Conservation (phyloP, 2,888 invertebrate genomes). For the Drosophila mayaguana region DNA sequence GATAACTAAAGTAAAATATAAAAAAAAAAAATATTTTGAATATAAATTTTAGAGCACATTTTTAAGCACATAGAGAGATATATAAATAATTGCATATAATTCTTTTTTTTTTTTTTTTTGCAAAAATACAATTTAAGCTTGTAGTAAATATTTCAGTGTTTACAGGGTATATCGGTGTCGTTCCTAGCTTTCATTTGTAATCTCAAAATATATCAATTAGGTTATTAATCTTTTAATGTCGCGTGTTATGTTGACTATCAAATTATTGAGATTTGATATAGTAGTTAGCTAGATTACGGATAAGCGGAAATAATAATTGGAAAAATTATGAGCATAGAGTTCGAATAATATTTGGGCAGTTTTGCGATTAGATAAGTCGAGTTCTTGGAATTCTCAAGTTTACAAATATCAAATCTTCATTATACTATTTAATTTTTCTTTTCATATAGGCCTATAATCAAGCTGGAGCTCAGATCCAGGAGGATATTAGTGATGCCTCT, state of each 20-base stretch:
- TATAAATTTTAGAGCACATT: too few species aligned
- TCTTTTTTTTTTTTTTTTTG: too few species aligned
- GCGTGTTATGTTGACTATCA: slow-evolving; percentile 22
- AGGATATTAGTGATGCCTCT: slow-evolving; percentile 98
- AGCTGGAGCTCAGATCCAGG: slow-evolving; percentile 96
- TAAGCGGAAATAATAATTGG: neutral
- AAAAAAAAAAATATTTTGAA: too few species aligned
- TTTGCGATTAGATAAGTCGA: slow-evolving; percentile 24
- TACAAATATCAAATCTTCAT: neutral
- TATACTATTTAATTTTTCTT: neutral
- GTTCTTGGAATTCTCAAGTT: neutral
- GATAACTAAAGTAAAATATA: too few species aligned
- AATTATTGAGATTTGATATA: neutral
- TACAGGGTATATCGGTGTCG: neutral
- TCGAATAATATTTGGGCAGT: neutral
- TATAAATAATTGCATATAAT: too few species aligned
- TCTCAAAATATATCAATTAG: neutral
- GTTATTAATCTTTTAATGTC: slow-evolving; percentile 3
- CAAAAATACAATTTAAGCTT: too few species aligned
- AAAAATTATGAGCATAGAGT: slow-evolving; percentile 17
- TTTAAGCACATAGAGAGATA: too few species aligned
- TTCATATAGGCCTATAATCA: slow-evolving; percentile 91
- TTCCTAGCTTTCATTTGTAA: neutral
- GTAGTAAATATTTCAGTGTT: neutral
- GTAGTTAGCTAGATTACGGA: slow-evolving; percentile 12